phyloP scores from a whole-genome alignment of 2,797 vertebrate genomes.

The Rhinichthys osculus region DNA sequence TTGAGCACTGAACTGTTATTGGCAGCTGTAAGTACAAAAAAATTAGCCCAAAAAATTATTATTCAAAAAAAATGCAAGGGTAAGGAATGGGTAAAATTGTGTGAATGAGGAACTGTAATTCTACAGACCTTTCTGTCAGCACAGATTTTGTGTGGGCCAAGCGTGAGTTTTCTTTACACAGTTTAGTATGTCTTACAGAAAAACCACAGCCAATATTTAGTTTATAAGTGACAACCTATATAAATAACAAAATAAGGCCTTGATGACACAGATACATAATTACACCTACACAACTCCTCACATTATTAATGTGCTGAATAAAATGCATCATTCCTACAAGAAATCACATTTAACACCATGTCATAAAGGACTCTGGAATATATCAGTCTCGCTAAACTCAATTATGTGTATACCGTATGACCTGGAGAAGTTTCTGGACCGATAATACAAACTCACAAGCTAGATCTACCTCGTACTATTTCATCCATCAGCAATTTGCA shows the following conservation, averaged over 20 bases:
- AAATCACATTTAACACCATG: constrained; percentile 14
- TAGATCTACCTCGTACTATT: background rate
- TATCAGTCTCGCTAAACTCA: background rate
- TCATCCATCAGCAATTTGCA: constrained; percentile 13
- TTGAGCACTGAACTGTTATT: background rate
- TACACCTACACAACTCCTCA: background rate
- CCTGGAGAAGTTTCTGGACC: background rate
- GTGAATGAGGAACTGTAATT: background rate
- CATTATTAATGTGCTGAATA: background rate
- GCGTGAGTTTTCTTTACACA: background rate
- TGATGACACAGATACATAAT: background rate
- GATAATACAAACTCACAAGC: background rate
- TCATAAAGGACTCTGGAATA: background rate
- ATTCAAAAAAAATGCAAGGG: background rate
- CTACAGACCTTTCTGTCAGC: background rate
- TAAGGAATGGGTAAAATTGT: background rate
- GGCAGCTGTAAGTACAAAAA: background rate
- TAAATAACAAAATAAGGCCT: constrained; percentile 3
- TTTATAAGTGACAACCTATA: background rate
- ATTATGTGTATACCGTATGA: background rate
- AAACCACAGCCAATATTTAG: background rate
- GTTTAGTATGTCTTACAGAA: background rate
- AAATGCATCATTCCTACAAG: background rate
- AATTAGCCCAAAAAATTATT: background rate
- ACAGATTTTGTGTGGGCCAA: background rate